A percentile compares a stretch with the other conserved stretches of the same genome.
phyloP scores from a whole-genome alignment of 2,113 vertebrate genomes.

The Bufo bufo region DNA sequence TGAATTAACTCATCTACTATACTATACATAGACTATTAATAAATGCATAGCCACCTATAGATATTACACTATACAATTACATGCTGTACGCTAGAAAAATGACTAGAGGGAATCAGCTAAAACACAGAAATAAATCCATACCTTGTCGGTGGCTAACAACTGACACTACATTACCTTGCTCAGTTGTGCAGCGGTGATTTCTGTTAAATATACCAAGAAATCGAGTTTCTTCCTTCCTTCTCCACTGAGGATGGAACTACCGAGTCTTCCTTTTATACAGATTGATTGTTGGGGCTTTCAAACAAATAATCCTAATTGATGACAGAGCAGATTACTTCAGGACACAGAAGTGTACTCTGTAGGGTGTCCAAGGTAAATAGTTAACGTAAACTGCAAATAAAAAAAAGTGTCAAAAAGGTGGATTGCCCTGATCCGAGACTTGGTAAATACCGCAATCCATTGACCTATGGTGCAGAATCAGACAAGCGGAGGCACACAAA shows the following conservation, averaged over 20 bases:
- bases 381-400: neutral
- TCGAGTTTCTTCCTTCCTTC: conserved; percentile 10
- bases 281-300: neutral
- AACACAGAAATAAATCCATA: neutral
- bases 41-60: neutral
- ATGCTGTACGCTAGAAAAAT: neutral
- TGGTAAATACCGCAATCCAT: too few species aligned
- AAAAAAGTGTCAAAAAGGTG: neutral
- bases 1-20: too few species aligned
- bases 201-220: neutral
- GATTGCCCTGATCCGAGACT: neutral
- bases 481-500: too few species aligned
- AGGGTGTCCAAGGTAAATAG: conserved; percentile 31
- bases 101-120: neutral
- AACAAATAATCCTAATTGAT: neutral
- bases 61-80: neutral
- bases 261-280: neutral
- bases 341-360: neutral
- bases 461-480: too few species aligned
- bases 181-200: neutral
- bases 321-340: conserved; percentile 28
- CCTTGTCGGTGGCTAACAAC: neutral
- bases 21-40: too few species aligned
- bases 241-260: neutral
- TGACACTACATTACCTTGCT: conserved; percentile 14